phyloP scores from a whole-genome alignment of 2,797 vertebrate genomes.

The Rhinoraja longicauda region DNA sequence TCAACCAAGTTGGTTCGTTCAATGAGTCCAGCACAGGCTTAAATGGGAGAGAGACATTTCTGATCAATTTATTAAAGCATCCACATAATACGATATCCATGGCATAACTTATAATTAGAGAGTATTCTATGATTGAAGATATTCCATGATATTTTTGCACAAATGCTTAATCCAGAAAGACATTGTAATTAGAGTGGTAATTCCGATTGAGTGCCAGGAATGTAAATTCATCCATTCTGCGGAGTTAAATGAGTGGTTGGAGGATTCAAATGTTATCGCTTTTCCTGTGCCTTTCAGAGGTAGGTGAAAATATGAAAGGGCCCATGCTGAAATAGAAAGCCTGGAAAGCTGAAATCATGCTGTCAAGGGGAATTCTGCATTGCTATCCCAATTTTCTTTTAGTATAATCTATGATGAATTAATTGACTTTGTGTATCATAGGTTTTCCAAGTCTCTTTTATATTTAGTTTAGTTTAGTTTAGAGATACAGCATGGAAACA shows the following conservation, averaged over 20 bases:
- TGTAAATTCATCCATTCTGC: neutral
- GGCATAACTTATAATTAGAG: neutral
- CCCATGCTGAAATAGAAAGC: neutral
- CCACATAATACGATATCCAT: neutral
- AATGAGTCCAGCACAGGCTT: neutral
- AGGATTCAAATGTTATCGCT: neutral
- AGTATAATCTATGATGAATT: no score
- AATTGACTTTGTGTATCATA: no score
- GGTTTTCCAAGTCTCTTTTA: no score
- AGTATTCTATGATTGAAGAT: neutral
- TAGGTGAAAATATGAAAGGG: neutral
- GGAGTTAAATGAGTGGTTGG: neutral
- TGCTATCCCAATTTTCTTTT: no score
- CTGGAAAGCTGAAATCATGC: no score
- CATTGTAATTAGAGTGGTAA: neutral
- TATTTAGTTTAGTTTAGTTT: no score
- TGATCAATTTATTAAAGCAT: neutral
- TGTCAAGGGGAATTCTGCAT: no score
- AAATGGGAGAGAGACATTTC: neutral
- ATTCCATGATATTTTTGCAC: neutral
- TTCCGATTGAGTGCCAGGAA: neutral
- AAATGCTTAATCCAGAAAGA: neutral
- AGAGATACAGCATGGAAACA: no score
- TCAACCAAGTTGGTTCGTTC: neutral
- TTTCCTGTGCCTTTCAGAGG: neutral